phyloP scores from a whole-genome alignment of 2,113 vertebrate genomes.

The Zosterops pallidus region DNA sequence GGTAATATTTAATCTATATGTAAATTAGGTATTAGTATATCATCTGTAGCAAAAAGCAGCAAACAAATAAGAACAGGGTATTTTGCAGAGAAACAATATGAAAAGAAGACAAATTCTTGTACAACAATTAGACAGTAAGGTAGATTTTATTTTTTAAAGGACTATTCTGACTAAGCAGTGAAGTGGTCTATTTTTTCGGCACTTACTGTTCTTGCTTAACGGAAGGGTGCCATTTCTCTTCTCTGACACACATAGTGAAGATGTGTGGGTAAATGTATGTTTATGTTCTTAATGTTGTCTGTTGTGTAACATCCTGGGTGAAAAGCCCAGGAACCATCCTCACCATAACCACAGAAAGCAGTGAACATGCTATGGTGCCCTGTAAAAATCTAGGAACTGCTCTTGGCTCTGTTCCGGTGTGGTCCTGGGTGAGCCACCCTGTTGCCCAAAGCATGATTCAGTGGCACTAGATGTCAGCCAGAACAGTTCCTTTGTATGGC shows the following conservation, averaged over 20 bases:
- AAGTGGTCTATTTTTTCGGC: background rate
- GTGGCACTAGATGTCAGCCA: background rate
- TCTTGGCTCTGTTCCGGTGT: background rate
- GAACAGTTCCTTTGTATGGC: background rate
- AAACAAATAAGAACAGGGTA: constrained; percentile 3
- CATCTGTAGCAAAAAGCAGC: constrained; percentile 42
- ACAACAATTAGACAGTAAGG: constrained; percentile 18
- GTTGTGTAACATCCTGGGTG: background rate
- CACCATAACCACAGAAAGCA: background rate
- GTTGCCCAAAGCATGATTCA: background rate
- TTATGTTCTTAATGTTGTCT: background rate
- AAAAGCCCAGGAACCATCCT: background rate
- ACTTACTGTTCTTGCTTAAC: background rate
- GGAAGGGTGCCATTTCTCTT: background rate
- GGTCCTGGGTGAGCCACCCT: background rate
- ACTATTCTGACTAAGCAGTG: background rate
- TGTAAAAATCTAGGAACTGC: background rate
- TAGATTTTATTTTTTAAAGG: constrained; percentile 50
- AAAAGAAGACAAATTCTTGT: constrained; percentile 55
- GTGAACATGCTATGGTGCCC: background rate
- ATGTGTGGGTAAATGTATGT: background rate
- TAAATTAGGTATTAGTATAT: constrained; percentile 67
- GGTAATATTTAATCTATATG: constrained; percentile 74
- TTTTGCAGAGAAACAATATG: constrained; percentile 28
- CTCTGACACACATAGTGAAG: background rate